Evolutionary conservation across 2,113 vertebrate species (phyloP), one percentile per base, ranked within the genome.

Genomic region (Cyrtonyx montezumae): DNA sequence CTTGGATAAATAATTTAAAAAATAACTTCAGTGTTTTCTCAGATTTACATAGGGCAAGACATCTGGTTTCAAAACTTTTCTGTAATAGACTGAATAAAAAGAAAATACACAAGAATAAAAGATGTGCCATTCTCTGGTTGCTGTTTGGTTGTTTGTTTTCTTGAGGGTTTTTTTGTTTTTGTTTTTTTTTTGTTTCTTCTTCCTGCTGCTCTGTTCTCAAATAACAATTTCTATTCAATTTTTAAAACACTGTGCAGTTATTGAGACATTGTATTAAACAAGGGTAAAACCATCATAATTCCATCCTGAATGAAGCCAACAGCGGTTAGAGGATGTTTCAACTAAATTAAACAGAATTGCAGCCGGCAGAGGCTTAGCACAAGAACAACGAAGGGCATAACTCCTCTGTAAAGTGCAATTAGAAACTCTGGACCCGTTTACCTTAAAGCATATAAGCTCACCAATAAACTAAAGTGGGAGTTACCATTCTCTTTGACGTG

Each of bases 51-150:
- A 67, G 10, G 45, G 10, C n/a, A 61, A 66, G 13, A 62, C 1
- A 86, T 40, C 9, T 37, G 42, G 34, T 48, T 42, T 85, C 45
- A 56, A 90, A 91, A 82, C 19, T 76, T 79, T 66, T 71, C 51
- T 0, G 0, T 49, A 34, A 45, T 32, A 51, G 23, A 28, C 36
- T 18, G 61, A 63, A 63, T 28, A 40, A 20, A 71, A 26, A 80
- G 43, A 77, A 91, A 85, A 61, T 36, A 61, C 6, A 4, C 13
- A 13, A 43, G 70, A 76, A 59, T 87, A 85, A 56, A 71, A 19
- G 8, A 51, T 0, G 3, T 49, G n/a, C 22, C 61, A 26, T 48
- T 75, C 25, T 78, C 34, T 88, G 14, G 51, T 53, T 53, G 26
- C 6, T 53, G 26, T 14, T 53, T 28, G 26, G 51, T 26, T 34